Evolutionary conservation across 2,113 vertebrate species (phyloP), one percentile per base, ranked within the genome.

Genomic region (Gracilinanus agilis): DNA sequence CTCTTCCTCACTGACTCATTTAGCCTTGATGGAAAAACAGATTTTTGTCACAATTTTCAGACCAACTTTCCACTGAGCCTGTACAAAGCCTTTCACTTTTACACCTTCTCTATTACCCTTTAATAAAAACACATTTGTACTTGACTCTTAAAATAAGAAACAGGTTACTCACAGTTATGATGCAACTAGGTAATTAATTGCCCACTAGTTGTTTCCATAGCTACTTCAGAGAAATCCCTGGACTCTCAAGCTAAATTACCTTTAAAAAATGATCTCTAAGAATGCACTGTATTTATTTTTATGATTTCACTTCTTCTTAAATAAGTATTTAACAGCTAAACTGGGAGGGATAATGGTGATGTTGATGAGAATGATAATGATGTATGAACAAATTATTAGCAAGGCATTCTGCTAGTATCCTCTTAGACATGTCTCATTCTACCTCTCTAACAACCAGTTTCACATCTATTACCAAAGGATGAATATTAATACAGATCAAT

Each of bases 61-160:
- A 95, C 94, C 94, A 89, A 58, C 56, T 91, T 92, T 55, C 94
- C 89, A 75, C 9, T 75, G 54, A 53, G 44, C 53, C 92, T 93
- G 58, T 2, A 53, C 94, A 55, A 88, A 94, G n/a, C 92, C 49
- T 94, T 53, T 96, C 83, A 40, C 8, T 96, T 91, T 90, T 90
- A 94, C 58, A 90, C 90, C 75, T 53, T 90, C 93, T 94, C 91
- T 95, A 91, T 54, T 29, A 75, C n/a, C 44, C 54, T 53, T 91
- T 24, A 29, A 54, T 75, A 91, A 94, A 67, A 34, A 94, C 97
- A 94, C 56, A 55, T 53, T 94, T 44, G 58, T 91, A 13, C 90
- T 95, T 90, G 75, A 96, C 91, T 96, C 91, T 96, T 75, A 89
- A 83, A 95, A 94, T 93, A 54, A 96, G 94, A 96, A 91, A 44